Base-by-base conservation (phyloP, 2,888 invertebrate genomes). In the Crioceris asparagi region DNA sequence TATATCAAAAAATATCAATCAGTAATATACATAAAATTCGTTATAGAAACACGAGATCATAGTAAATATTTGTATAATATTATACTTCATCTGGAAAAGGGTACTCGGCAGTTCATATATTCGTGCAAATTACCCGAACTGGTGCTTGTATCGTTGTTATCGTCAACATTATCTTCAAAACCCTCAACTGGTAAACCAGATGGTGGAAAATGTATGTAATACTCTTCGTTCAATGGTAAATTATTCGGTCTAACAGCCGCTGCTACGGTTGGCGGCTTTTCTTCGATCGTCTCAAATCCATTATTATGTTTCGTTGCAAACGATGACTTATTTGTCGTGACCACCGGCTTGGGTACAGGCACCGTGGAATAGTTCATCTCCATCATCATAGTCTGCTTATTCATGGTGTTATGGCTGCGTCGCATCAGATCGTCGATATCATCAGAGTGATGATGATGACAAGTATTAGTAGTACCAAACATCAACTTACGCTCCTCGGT, bases 401-500 rank as follows among this genome's bases (percentile, higher is more conserved):
- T 52, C 43, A 59, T 51, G 38, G 59, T 57, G 29, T 63, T 62
- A 29, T n/a, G n/a, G n/a, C n/a, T n/a, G n/a, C n/a, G n/a, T n/a
- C n/a, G n/a, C n/a, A n/a, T 21, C 6, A 21, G 21, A 6, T 21
- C 21, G 21, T 21, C 10, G 6, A 21, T 21, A 10, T 21, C 10
- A 21, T 21, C 21, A 21, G 6, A 21, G 21, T 10, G 6, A 7
- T 21, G 21, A 7, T 21, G 21, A 21, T 21, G 7, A 21, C 6
- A 21, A 21, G 21, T 7, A 10, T 11, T 26, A 11, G n/a, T 3
- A 4, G 12, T 16, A 31, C 15, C n/a, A 32, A 17, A 16, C 10
- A 26, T 35, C 45, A 55, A 70, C 58, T 70, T 68, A 44, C 83
- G 75, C 37, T 86, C 86, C 44, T 87, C 87, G 36, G 77, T 76